Percentiles rank a stretch among this genome's conserved stretches.
Evolutionary conservation across 2,113 vertebrate genomes (phyloP).

Genomic region (Capra hircus): DNA sequence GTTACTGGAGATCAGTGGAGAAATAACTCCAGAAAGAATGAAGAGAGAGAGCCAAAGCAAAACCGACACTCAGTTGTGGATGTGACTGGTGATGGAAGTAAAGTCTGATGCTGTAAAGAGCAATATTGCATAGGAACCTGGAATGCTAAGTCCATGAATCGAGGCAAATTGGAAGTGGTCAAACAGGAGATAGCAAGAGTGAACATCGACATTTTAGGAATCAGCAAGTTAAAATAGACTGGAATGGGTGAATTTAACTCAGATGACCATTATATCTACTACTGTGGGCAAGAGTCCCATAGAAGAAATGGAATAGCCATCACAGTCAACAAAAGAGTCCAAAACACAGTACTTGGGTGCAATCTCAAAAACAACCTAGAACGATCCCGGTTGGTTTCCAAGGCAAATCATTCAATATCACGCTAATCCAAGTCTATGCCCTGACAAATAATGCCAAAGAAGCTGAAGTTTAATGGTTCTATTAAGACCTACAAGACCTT

Average conservation of each 20-base stretch:
- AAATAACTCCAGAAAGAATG: neutral
- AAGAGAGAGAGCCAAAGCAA: neutral
- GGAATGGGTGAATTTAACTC: neutral
- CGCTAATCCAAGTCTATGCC: neutral
- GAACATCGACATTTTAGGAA: neutral
- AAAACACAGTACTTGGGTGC: neutral
- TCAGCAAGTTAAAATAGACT: neutral
- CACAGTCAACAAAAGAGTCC: neutral
- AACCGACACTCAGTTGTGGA: neutral
- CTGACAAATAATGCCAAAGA: neutral
- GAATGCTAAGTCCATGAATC: neutral
- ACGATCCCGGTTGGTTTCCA: neutral
- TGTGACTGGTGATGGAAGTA: neutral
- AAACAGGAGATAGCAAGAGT: neutral
- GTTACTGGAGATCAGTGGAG: neutral
- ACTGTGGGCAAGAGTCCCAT: neutral
- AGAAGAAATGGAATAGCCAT: neutral
- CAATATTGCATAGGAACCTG: neutral
- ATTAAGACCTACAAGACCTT: neutral
- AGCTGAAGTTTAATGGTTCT: neutral
- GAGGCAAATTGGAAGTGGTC: neutral
- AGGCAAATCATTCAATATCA: neutral
- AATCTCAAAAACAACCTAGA: neutral
- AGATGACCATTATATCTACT: neutral
- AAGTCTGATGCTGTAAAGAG: neutral